Evolutionary conservation across 1,140 invertebrate species (phyloP), one percentile per base, ranked within the genome.

Genomic region (Heliconius congener): DNA sequence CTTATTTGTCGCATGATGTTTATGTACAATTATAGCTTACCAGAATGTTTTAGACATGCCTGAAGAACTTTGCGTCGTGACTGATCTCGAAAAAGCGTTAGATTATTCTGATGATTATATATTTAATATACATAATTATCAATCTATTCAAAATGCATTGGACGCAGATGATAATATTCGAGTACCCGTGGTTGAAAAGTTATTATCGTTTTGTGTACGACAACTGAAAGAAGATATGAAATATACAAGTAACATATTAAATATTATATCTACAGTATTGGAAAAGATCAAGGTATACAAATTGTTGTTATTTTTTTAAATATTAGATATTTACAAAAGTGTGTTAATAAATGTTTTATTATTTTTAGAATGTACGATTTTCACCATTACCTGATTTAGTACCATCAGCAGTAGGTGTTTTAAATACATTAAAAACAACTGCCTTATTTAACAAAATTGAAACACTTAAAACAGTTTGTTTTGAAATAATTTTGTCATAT

Each of bases 211-310:
- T 79, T 93, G 88, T 81, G 60, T 84, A 39, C 82, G 87, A 66
- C 87, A 90, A 42, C 60, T 90, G 37, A 86, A 84, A 66, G 84
- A 89, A 72, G 87, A 90, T 57, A 82, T 87, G 46, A 88, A 88
- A 72, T 86, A 88, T 80, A 83, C 88, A 23, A 75, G 83, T 39
- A 80, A 81, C 39, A 83, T 81, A 3, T 73, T 93, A 39, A 89
- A 88, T 42, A 85, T 92, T n/a, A 80, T 94, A 39, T 73, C 81
- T 50, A 78, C 78, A 37, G 81, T 92, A 42, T 71, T 91, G 23
- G 86, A 85, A 5, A 93, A 88, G 88, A 77, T 89, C 37, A 85
- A 89, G 86, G 92, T 94, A 85, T 78, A 55, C 57, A 50, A 66
- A 66, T 30, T 11, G 27, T 66, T 23, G 1, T 46, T 9, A 11